Evolutionary conservation across 1,140 invertebrate species (phyloP), one percentile per base, ranked within the genome.

Genomic region (Listronotus bonariensis): DNA sequence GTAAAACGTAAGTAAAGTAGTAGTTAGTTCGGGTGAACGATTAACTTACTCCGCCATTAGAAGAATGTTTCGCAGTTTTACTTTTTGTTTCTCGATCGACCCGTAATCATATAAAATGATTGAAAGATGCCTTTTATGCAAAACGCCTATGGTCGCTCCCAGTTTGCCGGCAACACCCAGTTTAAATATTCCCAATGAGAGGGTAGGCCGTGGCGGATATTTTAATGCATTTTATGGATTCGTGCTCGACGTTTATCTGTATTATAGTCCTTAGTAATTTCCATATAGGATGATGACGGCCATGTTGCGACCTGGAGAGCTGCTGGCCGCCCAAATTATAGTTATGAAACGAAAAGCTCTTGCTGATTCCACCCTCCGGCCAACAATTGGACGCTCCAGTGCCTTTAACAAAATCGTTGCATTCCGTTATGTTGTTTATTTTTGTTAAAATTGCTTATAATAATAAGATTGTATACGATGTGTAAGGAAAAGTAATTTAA

Each of bases 171-270:
- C 49, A 60, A 70, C 69, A 66, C 69, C 69, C 69, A 65, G 45
- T 70, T 70, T 68, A 70, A 70, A 70, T 63, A 66, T 70, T 70
- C 46, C 68, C 64, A 67, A 70, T 70, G 66, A 70, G 52, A 70
- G 69, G 69, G 69, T 68, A 67, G 53, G 52, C 51, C 58, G 43
- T 43, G 41, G 32, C 54, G 57, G 36, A 64, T 55, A 67, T 64
- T 68, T 68, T 68, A 68, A 68, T 65, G 62, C 63, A 54, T 70
- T 70, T 68, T 70, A 68, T 66, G 69, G 69, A 70, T 70, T 70
- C 69, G 69, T 66, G 69, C 66, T 62, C 52, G 48, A 60, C 69
- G 65, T 68, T 70, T 70, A 70, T 70, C 69, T 62, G 69, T 70
- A 65, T 70, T 68, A 68, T 70, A 70, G 66, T 65, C 55, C 62